Evolutionary conservation across 1,140 invertebrate genomes (phyloP), one percentile per base, ranked within the genome.

Genomic region (Trichonephila clavata): DNA sequence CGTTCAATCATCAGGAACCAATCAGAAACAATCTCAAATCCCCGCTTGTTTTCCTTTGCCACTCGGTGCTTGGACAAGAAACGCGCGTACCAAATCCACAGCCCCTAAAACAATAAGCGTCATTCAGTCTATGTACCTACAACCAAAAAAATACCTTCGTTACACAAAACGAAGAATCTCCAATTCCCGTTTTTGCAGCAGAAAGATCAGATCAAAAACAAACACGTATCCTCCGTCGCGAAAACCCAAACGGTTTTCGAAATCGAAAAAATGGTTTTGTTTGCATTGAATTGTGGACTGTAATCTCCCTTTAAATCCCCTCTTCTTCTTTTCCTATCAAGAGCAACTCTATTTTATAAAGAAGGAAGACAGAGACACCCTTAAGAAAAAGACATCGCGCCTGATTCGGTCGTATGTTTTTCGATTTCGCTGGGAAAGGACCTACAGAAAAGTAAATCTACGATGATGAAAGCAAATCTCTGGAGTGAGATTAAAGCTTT

Each of bases 201-300:
- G 20, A 59, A 21, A 65, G n/a, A n/a, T n/a, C 65, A 68, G 39
- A 59, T n/a, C 39, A 83, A 16, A 83, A 57, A 57, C 43, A 59
- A n/a, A 50, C 39, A 57, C 4, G 16, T 0, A 77, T 59, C 43
- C 39, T 8, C 13, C 81, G 0, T 16, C 14, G 81, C 50, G 43
- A 71, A 39, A 39, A 61, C 60, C 60, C 84, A 86, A 86, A 89
- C 86, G 59, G 20, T 63, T 61, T 60, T 32, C 27, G 65, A 88
- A 92, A 92, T 92, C 91, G 91, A 92, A 92, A 90, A 91, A 91
- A 92, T 71, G 81, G 81, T 68, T 87, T 93, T 93, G 92, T 93
- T 93, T 93, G 92, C 92, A 93, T 93, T 87, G 92, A 93, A 93
- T 93, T 93, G 92, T 87, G 92, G 92, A 59, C 92, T 81, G 68